Evolutionary conservation across 2,113 vertebrate genomes (phyloP), one percentile per base, ranked within the genome.

Genomic region (Emydura subglobosa): DNA sequence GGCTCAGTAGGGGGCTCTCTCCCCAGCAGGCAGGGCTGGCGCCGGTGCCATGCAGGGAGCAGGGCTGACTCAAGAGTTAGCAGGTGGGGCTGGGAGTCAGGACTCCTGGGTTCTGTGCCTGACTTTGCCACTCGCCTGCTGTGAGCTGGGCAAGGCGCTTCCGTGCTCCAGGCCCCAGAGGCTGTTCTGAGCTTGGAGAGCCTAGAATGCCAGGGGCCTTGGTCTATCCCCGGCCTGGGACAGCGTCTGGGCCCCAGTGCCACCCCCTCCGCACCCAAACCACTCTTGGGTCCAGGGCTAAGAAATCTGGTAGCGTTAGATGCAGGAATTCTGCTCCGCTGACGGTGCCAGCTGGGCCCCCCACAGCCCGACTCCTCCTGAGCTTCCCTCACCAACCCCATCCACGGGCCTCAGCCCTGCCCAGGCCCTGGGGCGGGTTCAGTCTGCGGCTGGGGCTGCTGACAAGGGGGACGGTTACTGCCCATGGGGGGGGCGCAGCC

Each of bases 371-470:
- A 47, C 47, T 8, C 47, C 39, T 39, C 47, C 47, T 8, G 47
- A 47, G 47, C 47, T 47, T 4, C 47, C 54, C 21, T 55, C 21
- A 14, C 54, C 4, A 12, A 12, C 54, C 54, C 54, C 54, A 55
- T 12, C 54, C 54, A 55, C 13, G 21, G 21, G 54, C 21, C 54
- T 55, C 47, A 47, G 47, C 47, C 47, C 5, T 5, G 47, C 47
- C 47, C 47, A 8, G 47, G 47, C 5, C 47, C 47, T 8, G 47
- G 6, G 8, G 47, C 47, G 47, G 47, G 47, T 47, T 47, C 47
- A 47, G 47, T 47, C 6, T 47, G 5, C 4, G 8, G 47, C 83
- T 92, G 93, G 92, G 34, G 54, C 50, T 82, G 96, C 97, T 95
- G 90, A 82, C 27, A 47, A 82, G 55, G 31, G 81, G 47, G 5